Evolutionary conservation across 2,113 vertebrate species (phyloP), one percentile per base, ranked within the genome.

Genomic region (Nothocercus nigrocapillus): DNA sequence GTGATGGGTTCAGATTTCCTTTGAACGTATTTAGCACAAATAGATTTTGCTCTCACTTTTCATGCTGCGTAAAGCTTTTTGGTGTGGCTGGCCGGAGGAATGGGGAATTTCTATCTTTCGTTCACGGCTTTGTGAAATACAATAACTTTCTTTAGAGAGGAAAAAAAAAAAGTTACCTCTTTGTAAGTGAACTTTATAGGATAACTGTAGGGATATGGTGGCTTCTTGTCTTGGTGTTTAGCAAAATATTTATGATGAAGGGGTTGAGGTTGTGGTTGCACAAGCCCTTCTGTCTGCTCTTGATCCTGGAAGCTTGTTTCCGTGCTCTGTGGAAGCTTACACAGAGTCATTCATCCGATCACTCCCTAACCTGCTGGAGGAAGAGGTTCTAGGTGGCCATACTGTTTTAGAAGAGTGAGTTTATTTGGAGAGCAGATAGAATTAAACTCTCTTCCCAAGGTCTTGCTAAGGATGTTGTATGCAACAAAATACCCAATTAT

Each of bases 121-220:
- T 67, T 75, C 32, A 32, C 62, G 49, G 34, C 22, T 40, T 32
- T 30, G 28, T 76, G 75, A 66, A 53, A 53, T 61, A 51, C 1
- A 3, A 9, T 64, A 28, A 27, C 44, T 36, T 51, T 72, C 53
- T 84, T n/a, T 53, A 49, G 10, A 49, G 49, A 49, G 49, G 21
- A 22, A 18, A 45, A 27, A 19, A 42, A 72, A 58, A 36, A 45
- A 19, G 7, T 14, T 3, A 36, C 58, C 10, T 47, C 12, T 3
- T 32, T 82, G 45, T 74, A 82, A 67, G 83, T 34, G 49, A n/a
- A 34, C 79, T 72, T 15, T 44, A 1, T 84, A 74, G 69, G 27
- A 11, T 63, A 42, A 32, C 15, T 79, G 9, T 87, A 15, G 7
- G 0, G 0, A 13, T 45, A 40, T 1, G 1, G 1, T 45, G n/a